A percentile compares a stretch with the other conserved stretches of the same genome.
phyloP scores from a whole-genome alignment of 2,797 vertebrate species.

The Cygnus olor region DNA sequence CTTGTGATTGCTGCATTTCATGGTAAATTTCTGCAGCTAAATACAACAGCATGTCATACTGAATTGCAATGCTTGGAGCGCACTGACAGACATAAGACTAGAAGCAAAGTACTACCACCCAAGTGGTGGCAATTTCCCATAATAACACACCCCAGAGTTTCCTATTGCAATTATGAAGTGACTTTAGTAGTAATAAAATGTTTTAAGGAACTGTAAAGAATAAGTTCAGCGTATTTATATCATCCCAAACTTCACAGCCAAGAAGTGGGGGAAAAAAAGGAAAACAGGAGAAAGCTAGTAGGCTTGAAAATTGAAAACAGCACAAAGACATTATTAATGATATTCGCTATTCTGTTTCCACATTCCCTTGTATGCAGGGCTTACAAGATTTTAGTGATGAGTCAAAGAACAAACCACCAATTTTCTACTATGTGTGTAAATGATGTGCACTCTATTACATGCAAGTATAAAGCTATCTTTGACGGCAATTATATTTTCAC shows the following conservation, averaged over 20 bases:
- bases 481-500: neutral
- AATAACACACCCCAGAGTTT: neutral
- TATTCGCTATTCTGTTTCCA: neutral
- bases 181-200: neutral
- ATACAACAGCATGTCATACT: neutral
- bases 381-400: neutral
- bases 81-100: neutral
- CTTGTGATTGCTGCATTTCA: neutral
- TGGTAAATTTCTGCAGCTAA: neutral
- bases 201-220: neutral
- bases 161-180: neutral
- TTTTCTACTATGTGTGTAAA: neutral
- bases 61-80: neutral
- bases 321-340: neutral
- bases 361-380: neutral
- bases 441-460: neutral
- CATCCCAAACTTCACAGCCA: neutral
- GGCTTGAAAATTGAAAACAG: neutral
- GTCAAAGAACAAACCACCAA: slow-evolving; percentile 6
- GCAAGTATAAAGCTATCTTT: neutral
- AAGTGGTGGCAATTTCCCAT: neutral
- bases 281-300: neutral
- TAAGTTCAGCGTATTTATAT: neutral
- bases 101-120: neutral
- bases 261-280: neutral